phyloP scores from a whole-genome alignment of 2,888 invertebrate genomes.

The Drosophila conformis region DNA sequence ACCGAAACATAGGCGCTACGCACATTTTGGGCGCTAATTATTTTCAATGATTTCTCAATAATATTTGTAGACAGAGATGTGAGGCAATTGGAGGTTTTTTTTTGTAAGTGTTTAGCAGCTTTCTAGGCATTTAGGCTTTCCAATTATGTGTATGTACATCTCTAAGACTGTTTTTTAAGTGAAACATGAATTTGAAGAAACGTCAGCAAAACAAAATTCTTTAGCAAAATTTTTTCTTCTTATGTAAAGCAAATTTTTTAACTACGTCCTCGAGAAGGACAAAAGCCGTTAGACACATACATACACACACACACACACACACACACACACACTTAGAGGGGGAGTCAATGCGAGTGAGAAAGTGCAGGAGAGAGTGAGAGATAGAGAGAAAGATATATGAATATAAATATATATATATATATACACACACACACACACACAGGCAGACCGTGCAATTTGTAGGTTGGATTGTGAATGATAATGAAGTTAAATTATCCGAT shows the following conservation, averaged over 20 bases:
- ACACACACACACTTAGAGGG: constrained; percentile 3
- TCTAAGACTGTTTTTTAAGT: constrained; percentile 69
- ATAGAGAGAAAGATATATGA: constrained; percentile 16
- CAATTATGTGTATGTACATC: constrained; percentile 38
- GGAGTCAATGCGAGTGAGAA: constrained; percentile 48
- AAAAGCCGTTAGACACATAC: constrained; percentile 22
- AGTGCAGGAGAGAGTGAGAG: constrained; percentile 23
- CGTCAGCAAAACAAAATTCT: constrained; percentile 40
- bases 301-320: background rate
- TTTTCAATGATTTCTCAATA: constrained; percentile 82
- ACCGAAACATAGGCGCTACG: constrained; percentile 89
- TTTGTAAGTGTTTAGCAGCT: constrained; percentile 53
- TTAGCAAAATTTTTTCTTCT: constrained; percentile 68
- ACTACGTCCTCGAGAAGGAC: constrained; percentile 31
- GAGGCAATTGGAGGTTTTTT: constrained; percentile 47
- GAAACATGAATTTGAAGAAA: constrained; percentile 41
- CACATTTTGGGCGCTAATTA: constrained; percentile 45
- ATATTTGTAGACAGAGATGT: constrained; percentile 65
- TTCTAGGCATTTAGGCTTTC: constrained; percentile 60
- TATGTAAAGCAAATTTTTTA: constrained; percentile 41
- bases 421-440: constrained; percentile 24
- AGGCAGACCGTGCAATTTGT: constrained; percentile 76
- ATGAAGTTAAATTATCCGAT: constrained; percentile 45
- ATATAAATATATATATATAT: background rate
- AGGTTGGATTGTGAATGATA: constrained; percentile 66